Base-by-base conservation (phyloP, 92 coral and sea anemone species). In the Porites lobata region DNA sequence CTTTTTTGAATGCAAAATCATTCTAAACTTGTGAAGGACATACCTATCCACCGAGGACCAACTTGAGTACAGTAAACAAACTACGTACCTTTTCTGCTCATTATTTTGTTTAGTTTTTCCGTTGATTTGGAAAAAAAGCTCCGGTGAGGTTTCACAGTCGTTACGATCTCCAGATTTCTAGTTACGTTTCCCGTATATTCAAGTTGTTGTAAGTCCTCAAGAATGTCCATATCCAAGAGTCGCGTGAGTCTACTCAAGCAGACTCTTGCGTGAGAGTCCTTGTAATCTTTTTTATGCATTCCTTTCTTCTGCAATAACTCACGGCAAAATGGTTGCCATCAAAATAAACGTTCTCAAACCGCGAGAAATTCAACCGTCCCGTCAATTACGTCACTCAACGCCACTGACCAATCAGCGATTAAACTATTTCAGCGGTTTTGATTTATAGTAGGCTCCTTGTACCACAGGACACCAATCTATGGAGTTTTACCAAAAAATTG, bases 261-360 rank as follows among this genome's bases (percentile, higher is more conserved):
- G 50, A 93, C 93, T 75, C 94, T 87, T 54, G 96, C 96, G 81
- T 96, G 91, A 61, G 98, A 94, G 82, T 96, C 99, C 73, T 90
- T 88, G 18, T 75, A 77, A 26, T 96, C 99, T 72, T 91, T 96
- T 82, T 85, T 94, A 85, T 83, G 92, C 99, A 96, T 96, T 76
- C 69, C 87, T 75, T 10, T 10, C 3, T 10, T 56, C 29, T 26
- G 29, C 13, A 8, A 56, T 12, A 14, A 56, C 11, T 10, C 73
- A 65, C 61, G 17, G 59, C 1, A 22, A n/a, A 32, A 21, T 91
- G 91, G 89, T 81, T 65, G 54, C 74, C 76, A 87, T 92, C 97
- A 92, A 92, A 79, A 62, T 61, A 74, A 29, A 11, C 71, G 88
- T 94, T 65, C 96, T 94, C 86, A 91, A 91, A 91, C 61, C 61